Evolutionary conservation across 2,113 vertebrate species (phyloP).

Genomic region (Pyxicephalus adspersus): DNA sequence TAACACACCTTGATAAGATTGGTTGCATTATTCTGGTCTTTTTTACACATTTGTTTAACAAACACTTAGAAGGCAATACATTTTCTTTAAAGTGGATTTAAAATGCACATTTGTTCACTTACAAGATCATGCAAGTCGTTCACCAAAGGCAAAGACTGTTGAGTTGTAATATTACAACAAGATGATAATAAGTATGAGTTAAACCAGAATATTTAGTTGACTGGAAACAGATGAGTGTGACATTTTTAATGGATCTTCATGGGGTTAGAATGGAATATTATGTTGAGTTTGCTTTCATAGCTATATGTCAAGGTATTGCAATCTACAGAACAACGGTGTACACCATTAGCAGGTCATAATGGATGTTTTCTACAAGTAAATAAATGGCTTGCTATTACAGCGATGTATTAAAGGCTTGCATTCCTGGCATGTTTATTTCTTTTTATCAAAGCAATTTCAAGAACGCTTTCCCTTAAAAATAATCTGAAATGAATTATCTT

Average conservation of each 20-base stretch:
- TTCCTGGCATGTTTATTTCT: not conserved
- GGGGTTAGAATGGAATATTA: not conserved
- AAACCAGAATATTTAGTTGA: no score
- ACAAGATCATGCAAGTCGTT: not conserved
- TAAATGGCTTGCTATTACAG: not conserved
- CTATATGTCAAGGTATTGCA: not conserved
- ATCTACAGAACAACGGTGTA: no score
- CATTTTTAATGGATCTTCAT: not conserved
- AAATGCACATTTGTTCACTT: no score
- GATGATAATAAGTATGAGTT: not conserved
- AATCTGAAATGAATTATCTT: not conserved
- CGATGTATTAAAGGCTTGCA: not conserved
- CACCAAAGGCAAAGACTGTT: not conserved
- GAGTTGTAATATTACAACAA: not conserved
- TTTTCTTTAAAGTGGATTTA: no score
- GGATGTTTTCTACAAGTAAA: not conserved
- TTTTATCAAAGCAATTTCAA: not conserved
- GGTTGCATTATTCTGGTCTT: no score
- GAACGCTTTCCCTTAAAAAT: not conserved
- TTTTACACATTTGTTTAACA: no score
- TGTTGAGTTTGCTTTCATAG: not conserved
- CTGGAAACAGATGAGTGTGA: no score
- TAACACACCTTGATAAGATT: no score
- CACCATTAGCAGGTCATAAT: not conserved
- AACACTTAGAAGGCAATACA: no score